Evolutionary conservation across 1,140 invertebrate genomes (phyloP), one percentile per base, ranked within the genome.

Genomic region (Drosophila fuyamai): DNA sequence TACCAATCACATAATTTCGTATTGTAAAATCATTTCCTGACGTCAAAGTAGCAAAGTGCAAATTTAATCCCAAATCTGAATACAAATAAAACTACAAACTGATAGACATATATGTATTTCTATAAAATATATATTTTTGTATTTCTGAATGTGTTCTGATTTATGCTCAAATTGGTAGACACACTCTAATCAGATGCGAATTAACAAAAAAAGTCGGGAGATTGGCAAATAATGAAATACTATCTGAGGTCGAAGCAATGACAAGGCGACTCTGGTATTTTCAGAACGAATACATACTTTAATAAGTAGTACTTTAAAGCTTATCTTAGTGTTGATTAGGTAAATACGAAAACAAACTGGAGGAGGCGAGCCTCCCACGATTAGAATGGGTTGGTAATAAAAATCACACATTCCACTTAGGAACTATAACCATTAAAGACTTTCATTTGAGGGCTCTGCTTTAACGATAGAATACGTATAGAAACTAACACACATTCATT

Each of bases 171-270:
- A 43, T 73, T 67, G 14, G 66, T 53, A 60, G 44, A 67, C 51
- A 46, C 43, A 18, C 36, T 63, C 43, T 76, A 58, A 71, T 76
- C 59, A 14, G 23, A 32, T 27, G 59, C 54, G 46, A 54, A 55
- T 60, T 60, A 44, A 48, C 57, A 43, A 57, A 60, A 57, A 60
- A 59, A 59, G 44, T 38, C 56, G 27, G 40, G 44, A 60, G 56
- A 38, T 63, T 55, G 44, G 9, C 35, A 27, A 38, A 41, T 41
- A 48, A 35, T 38, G 14, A 72, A 60, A 66, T 41, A 66, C 44
- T 43, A 55, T 59, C 56, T 56, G 55, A 77, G 62, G 77, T 77
- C 63, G 16, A 18, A 29, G 44, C 74, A 80, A 77, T 80, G 77
- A 65, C 78, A 68, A 65, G 32, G 54, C 58, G 41, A 13, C 35